These are phyloP conservation scores for Hylaeus anthracinus DNA, from an alignment of 1,140 invertebrate species.

Conservation along the genomic window DNA sequence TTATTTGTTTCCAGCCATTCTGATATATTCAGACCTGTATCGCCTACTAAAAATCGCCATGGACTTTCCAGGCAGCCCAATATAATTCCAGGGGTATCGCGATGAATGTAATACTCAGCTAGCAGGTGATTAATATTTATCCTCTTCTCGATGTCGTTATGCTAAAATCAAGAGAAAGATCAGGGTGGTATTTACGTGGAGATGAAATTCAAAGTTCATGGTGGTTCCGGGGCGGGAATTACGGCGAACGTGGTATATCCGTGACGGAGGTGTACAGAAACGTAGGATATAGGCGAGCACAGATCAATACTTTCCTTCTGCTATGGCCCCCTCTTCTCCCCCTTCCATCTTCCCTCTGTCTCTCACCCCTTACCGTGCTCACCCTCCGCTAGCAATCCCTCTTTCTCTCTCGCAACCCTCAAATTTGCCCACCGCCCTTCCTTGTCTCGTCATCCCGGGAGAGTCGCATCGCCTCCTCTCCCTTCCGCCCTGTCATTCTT, in stretches of 20 bases:
- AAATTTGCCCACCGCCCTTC: conserved; percentile 65
- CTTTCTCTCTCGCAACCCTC: conserved; percentile 66
- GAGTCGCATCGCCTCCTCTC: conserved; percentile 19
- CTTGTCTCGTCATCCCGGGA: conserved; percentile 14
- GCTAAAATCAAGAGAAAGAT: not conserved
- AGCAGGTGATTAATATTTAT: not conserved
- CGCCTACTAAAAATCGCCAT: no score
- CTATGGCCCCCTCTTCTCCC: conserved; percentile 70
- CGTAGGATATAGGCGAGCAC: conserved; percentile 76
- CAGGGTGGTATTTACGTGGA: conserved; percentile 12
- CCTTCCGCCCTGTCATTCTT: conserved; percentile 37
- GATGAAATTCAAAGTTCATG: conserved; percentile 57
- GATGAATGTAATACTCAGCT: not conserved
- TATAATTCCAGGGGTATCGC: not conserved
- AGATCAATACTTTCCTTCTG: conserved; percentile 81
- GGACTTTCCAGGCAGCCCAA: no score
- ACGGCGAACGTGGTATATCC: conserved; percentile 51
- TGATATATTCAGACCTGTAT: no score
- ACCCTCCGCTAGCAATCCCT: conserved; percentile 41
- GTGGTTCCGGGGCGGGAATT: conserved; percentile 41
- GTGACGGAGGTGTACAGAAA: conserved; percentile 69
- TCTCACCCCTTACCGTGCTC: conserved; percentile 47
- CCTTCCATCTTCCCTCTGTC: conserved; percentile 25
- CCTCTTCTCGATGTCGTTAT: not conserved
- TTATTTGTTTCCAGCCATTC: no score